Base-by-base conservation (phyloP, 2,113 vertebrate genomes). In the Cnemophilus loriae region DNA sequence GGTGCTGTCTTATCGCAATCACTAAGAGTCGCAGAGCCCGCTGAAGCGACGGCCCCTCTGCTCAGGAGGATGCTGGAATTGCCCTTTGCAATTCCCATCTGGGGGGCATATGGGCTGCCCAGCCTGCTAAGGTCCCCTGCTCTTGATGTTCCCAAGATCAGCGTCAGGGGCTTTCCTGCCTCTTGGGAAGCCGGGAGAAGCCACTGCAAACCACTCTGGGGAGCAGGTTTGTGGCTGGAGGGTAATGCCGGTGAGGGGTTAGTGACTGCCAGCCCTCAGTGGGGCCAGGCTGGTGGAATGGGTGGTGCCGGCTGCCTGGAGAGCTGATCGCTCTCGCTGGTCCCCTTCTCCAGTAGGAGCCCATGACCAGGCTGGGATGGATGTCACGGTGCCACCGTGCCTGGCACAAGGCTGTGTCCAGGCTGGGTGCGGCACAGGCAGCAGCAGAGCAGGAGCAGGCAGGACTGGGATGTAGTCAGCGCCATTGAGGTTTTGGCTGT, bases 91-190 rank as follows among this genome's bases (percentile, higher is more conserved):
- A 4, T 68, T 17, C 18, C 49, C 12, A 0, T 57, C 33, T 24
- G 1, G 1, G 12, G 16, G 41, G 24, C 15, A 57, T 33, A 6
- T 18, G 0, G 2, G 16, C 68, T 12, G 6, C 0, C 0, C 52
- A 44, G 63, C 21, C n/a, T 35, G 24, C 23, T 3, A 1, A 13
- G 11, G 2, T 77, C n/a, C 17, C 44, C 19, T 63, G 35, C 15
- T 63, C 22, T 30, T 6, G 1, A 6, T 32, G 71, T 13, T 61
- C 42, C 77, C 3, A 0, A 11, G 19, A 60, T 46, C 55, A 32
- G 53, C 59, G 49, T 41, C 73, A 49, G 61, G 18, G 33, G 33
- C 46, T 84, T 85, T 64, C 33, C 55, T 55, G 10, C 9, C 47
- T n/a, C 81, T 55, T 11, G 67, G 44, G 50, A 80, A 75, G 42